Evolutionary conservation across 2,113 vertebrate genomes (phyloP), one percentile per base, ranked within the genome.

Genomic region (Thalassarche chlororhynchos): DNA sequence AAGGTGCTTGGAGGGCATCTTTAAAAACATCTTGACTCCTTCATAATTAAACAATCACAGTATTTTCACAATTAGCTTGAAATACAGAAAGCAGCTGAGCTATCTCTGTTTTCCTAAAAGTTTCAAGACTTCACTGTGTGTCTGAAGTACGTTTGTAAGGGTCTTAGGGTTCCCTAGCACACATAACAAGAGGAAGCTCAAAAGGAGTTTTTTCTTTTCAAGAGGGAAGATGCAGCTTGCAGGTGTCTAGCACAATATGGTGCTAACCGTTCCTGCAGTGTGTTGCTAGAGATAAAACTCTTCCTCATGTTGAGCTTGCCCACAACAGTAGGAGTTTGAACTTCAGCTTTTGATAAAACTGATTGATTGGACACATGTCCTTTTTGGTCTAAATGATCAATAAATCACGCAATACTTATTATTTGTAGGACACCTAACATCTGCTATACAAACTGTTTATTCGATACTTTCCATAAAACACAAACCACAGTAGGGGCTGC

Each of bases 231-330:
- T 36, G 38, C 34, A 76, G 42, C 26, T 62, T 38, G 40, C 8
- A 51, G 26, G 3, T 62, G 15, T 25, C n/a, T 25, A 5, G 25
- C 1, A 2, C 21, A 28, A 36, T 7, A 20, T 16, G 19, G 12
- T 9, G 6, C 5, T 77, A 51, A 51, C 7, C 1, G 2, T 13
- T 47, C 52, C 40, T 55, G 28, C 47, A 49, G 4, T 31, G 16
- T 28, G 10, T 46, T n/a, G 6, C 5, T 31, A 31, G 19, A 32
- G 13, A 14, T 46, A 60, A 65, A 78, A 52, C 10, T 2, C 18
- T 69, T 77, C 17, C 28, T 28, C 38, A 17, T 0, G 1, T 0
- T 34, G 12, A 57, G 9, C 6, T 40, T 65, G 14, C 20, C 34
- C 34, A 40, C 4, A 3, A 12, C 3, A 65, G 12, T 1, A 65